phyloP scores from a whole-genome alignment of 2,797 vertebrate species.

The Remorina albescens region DNA sequence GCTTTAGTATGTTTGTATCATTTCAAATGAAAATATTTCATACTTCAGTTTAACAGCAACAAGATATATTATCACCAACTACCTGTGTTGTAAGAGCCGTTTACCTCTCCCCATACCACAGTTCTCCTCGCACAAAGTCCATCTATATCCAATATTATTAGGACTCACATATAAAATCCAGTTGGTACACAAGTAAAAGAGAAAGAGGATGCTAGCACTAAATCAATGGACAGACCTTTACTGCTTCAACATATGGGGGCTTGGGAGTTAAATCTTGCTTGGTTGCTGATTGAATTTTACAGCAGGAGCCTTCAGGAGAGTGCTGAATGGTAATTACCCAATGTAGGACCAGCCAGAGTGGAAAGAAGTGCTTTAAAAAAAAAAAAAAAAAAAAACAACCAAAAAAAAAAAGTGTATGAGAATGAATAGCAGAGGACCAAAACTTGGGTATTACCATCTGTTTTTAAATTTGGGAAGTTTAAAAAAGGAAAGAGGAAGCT shows the following conservation, averaged over 20 bases:
- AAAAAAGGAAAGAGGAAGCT: slow-evolving; percentile 56
- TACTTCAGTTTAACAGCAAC: slow-evolving; percentile 6
- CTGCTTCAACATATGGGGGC: slow-evolving; percentile 78
- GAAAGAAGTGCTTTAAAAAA: slow-evolving; percentile 76
- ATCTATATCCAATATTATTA: slow-evolving; percentile 66
- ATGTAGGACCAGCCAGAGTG: slow-evolving; percentile 75
- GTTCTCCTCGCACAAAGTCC: slow-evolving; percentile 41
- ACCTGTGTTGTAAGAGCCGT: slow-evolving; percentile 28
- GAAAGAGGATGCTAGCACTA: slow-evolving; percentile 61
- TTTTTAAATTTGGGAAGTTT: slow-evolving; percentile 70
- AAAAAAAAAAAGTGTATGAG: slow-evolving; percentile 72
- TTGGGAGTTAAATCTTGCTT: slow-evolving; percentile 80
- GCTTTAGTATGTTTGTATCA: background rate
- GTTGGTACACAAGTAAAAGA: slow-evolving; percentile 54
- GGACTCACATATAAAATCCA: slow-evolving; percentile 53
- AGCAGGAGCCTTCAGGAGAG: slow-evolving; percentile 75
- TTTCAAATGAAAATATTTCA: slow-evolving; percentile 26
- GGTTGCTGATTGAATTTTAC: slow-evolving; percentile 83
- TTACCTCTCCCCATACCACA: slow-evolving; percentile 20
- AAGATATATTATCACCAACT: slow-evolving; percentile 36
- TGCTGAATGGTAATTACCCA: slow-evolving; percentile 80
- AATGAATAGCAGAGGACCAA: slow-evolving; percentile 69
- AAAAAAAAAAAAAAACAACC: slow-evolving; percentile 75
- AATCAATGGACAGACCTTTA: slow-evolving; percentile 77
- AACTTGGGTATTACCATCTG: slow-evolving; percentile 67